Evolutionary conservation across 2,888 invertebrate species (phyloP), one percentile per base, ranked within the genome.

Genomic region (Pristionchus japonicus): DNA sequence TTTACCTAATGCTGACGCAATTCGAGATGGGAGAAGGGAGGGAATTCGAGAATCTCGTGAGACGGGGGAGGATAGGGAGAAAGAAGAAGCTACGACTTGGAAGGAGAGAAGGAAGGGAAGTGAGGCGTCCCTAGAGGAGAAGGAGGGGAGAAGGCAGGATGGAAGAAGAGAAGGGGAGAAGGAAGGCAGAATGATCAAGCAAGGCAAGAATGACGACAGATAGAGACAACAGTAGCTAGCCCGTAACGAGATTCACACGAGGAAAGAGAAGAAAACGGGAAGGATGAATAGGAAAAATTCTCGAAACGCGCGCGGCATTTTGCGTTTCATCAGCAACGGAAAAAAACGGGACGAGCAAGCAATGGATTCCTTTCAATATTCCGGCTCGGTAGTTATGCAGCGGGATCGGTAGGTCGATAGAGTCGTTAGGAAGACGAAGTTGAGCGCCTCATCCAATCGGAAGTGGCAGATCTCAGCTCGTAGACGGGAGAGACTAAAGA

Each of bases 181-280:
- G 47, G 40, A 74, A 40, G 40, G 23, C 9, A 11, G 74, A 74
- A 74, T 74, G 74, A 74, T 40, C 74, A 74, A 74, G 74, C 23
- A 74, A 74, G 74, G 74, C 74, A 74, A 23, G 31, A 74, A 31
- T 74, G 74, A 74, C 74, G 74, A 74, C 40, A 70, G 61, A 70
- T 20, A 52, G 3, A 52, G 52, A 52, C 20, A 52, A 52, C 52
- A 57, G 57, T 57, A 57, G 57, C 57, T 74, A 40, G 40, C 37
- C 37, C 20, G 40, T 74, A 74, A 74, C 74, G 40, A 74, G 74
- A 74, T 74, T 74, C 40, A 37, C 70, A 40, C 70, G 70, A 13
- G 31, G 64, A 31, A 15, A 31, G 15, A 64, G 11, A 23, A 40
- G 74, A 37, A 70, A 70, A 17, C 7, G 64, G 67, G 20, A 67